These are phyloP conservation scores for Lagorchestes hirsutus DNA, from an alignment of 2,797 vertebrate genomes.

Conservation along the genomic window DNA sequence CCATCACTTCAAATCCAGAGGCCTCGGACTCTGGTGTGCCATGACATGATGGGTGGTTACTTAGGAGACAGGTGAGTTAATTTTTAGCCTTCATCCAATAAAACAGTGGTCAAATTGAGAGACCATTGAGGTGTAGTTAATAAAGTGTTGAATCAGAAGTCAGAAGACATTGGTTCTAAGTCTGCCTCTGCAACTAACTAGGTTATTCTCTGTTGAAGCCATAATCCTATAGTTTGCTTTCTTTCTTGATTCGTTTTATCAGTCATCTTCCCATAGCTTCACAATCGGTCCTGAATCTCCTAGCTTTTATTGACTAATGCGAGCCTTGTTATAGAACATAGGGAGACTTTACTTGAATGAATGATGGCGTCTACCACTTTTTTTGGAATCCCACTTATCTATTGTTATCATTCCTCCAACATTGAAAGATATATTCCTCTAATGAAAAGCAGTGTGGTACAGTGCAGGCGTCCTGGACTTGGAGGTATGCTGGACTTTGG, in stretches of 20 bases:
- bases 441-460: background rate
- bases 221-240: background rate
- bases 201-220: background rate
- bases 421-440: background rate
- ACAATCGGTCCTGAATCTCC: fast-evolving
- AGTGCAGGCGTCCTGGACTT: background rate
- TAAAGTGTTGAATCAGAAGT: background rate
- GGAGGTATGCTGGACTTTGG: background rate
- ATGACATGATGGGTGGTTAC: conserved; percentile 98
- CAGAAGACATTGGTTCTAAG: background rate
- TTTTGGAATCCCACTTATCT: background rate
- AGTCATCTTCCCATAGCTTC: background rate
- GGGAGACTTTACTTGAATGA: background rate
- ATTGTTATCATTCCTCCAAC: background rate
- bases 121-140: fast-evolving
- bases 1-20: conserved; percentile 84
- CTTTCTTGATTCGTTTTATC: background rate
- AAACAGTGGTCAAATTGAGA: background rate
- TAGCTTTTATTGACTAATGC: background rate
- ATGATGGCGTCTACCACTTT: background rate
- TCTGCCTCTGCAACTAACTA: background rate
- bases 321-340: fast-evolving
- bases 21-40: conserved; percentile 92
- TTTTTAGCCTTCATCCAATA: fast-evolving
- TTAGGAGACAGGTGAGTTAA: conserved; percentile 92